Percentiles rank a stretch among this genome's conserved stretches.
These are phyloP conservation scores for Pachyseris speciosa DNA, from an alignment of 64 coral and sea anemone species.

Conservation along the genomic window DNA sequence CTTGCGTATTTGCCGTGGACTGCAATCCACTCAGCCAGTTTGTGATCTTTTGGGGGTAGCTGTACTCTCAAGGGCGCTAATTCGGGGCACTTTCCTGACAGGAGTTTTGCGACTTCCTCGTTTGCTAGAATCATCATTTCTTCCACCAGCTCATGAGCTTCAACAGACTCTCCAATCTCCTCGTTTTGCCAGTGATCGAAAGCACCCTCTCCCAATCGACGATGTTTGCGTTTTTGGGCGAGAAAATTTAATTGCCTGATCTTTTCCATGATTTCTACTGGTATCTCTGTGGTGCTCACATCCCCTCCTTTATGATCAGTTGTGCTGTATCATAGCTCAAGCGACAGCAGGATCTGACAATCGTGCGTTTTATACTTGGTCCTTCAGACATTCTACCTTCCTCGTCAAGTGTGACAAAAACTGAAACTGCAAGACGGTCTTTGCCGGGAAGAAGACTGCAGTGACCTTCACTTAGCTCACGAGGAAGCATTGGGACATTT, in stretches of 20 bases:
- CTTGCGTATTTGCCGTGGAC: conserved; percentile 22
- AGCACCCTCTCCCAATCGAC: conserved; percentile 36
- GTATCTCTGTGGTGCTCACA: background rate
- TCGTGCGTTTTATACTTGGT: conserved; percentile 57
- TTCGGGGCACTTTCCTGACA: conserved; percentile 1
- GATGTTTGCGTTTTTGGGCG: conserved; percentile 22
- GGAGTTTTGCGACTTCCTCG: conserved; percentile 56
- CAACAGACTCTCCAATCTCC: conserved; percentile 5
- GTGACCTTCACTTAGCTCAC: conserved; percentile 65
- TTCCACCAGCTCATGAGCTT: conserved; percentile 90
- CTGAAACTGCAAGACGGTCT: conserved; percentile 79
- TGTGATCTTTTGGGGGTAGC: conserved; percentile 76
- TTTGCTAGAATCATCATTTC: conserved; percentile 97
- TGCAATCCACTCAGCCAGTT: conserved; percentile 79
- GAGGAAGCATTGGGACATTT: conserved; percentile 82
- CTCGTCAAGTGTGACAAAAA: conserved; percentile 61
- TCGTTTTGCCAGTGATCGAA: conserved; percentile 57
- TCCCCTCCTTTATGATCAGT: background rate
- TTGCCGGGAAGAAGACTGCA: conserved; percentile 66
- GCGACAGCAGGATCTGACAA: conserved; percentile 61
- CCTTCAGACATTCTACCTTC: conserved; percentile 41
- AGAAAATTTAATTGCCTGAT: conserved; percentile 34
- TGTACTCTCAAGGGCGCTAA: conserved; percentile 65
- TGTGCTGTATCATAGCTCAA: conserved; percentile 66
- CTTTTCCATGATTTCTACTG: background rate